phyloP scores from a whole-genome alignment of 1,140 invertebrate genomes.

The Sycophaga agraensis region DNA sequence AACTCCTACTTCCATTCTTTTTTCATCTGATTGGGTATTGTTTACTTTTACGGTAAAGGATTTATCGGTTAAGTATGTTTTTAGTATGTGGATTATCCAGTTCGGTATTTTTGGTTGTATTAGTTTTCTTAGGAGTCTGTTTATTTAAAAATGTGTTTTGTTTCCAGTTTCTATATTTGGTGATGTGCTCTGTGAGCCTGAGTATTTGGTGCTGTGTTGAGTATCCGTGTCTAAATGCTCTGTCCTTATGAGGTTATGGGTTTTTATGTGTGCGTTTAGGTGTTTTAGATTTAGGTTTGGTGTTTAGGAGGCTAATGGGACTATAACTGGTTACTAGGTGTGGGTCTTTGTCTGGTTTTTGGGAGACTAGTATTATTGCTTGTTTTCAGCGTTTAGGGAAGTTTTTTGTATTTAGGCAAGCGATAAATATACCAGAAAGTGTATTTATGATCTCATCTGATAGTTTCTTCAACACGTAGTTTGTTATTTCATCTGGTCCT shows the following conservation, averaged over 20 bases:
- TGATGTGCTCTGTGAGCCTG: constrained; percentile 1
- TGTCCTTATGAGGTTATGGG: background rate
- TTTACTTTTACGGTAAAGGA: background rate
- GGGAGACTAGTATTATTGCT: constrained; percentile 8
- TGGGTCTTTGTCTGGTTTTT: constrained; percentile 3
- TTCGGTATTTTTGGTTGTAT: background rate
- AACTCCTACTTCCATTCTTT: constrained; percentile 6
- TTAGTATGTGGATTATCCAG: background rate
- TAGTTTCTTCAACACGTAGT: constrained; percentile 5
- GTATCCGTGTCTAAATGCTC: constrained; percentile 5
- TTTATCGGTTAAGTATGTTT: background rate
- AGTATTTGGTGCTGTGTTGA: constrained; percentile 12
- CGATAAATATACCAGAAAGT: constrained; percentile 3
- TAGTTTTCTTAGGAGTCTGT: background rate
- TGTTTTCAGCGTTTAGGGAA: constrained; percentile 17
- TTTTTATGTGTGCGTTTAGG: background rate
- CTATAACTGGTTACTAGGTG: background rate
- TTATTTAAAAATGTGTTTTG: background rate
- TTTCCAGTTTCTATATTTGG: background rate
- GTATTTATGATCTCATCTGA: background rate
- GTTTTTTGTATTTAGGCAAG: background rate
- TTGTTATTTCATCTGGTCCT: background rate
- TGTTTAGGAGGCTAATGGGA: constrained; percentile 9
- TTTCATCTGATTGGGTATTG: background rate
- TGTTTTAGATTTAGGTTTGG: constrained; percentile 6